A percentile compares a stretch with the other conserved stretches of the same genome.
phyloP scores from a whole-genome alignment of 2,797 vertebrate species.

The Fistularia tabacaria region DNA sequence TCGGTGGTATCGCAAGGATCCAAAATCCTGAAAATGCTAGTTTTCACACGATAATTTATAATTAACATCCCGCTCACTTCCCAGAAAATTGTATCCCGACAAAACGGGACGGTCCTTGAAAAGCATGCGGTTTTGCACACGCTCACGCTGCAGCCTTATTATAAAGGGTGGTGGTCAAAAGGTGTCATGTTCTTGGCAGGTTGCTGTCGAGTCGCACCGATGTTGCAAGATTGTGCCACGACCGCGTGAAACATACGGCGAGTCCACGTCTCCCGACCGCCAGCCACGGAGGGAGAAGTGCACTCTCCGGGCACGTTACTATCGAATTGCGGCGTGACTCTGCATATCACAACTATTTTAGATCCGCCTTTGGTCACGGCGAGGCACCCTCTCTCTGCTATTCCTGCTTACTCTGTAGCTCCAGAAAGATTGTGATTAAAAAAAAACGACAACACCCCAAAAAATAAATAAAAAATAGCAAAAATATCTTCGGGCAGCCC shows the following conservation, averaged over 20 bases:
- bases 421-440: conserved; percentile 32
- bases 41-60: conserved; percentile 7
- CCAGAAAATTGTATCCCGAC: background rate
- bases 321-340: conserved; percentile 20
- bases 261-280: background rate
- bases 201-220: conserved; percentile 27
- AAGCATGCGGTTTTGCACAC: conserved; percentile 2
- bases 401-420: conserved; percentile 40
- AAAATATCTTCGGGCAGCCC: conserved; percentile 24
- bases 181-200: conserved; percentile 13
- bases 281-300: conserved; percentile 5
- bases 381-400: conserved; percentile 20
- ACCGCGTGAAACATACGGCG: conserved; percentile 25
- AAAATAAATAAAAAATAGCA: too few relatives aligned
- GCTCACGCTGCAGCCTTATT: background rate
- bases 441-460: conserved; percentile 5
- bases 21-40: conserved; percentile 3
- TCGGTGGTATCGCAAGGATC: too few relatives aligned
- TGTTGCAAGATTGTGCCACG: conserved; percentile 15
- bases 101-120: background rate
- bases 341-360: conserved; percentile 29
- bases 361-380: conserved; percentile 25
- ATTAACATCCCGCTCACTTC: conserved; percentile 1
- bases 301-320: conserved; percentile 1
- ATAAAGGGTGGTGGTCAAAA: background rate